Conservation (phyloP, 2,888 invertebrate species). For the Villa cingulata region DNA sequence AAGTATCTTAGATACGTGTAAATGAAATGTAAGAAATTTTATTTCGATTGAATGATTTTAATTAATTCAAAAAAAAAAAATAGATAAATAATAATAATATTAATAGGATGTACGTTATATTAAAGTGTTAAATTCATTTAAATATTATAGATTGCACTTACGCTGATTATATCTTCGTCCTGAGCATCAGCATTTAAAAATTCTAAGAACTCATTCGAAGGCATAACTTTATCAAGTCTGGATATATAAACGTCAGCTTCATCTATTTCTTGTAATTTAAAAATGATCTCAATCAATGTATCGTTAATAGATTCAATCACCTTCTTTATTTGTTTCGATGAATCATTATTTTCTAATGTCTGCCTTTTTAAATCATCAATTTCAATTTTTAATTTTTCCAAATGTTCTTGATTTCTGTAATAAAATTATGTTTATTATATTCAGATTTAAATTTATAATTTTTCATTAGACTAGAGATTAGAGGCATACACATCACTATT, state of each 20-base stretch:
- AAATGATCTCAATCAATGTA: conserved; percentile 33
- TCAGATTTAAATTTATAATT: neutral
- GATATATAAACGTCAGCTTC: conserved; percentile 24
- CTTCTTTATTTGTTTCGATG: conserved; percentile 26
- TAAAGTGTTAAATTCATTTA: no score
- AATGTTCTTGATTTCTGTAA: conserved; percentile 55
- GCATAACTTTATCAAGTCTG: conserved; percentile 21
- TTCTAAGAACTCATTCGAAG: conserved; percentile 24
- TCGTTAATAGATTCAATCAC: conserved; percentile 30
- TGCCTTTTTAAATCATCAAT: conserved; percentile 41
- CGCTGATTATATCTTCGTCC: conserved; percentile 29
- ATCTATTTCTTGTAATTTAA: conserved; percentile 34
- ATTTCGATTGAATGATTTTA: no score
- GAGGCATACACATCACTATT: conserved; percentile 76
- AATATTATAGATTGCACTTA: no score
- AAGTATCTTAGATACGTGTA: no score
- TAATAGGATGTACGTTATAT: no score
- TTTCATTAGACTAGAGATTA: no score
- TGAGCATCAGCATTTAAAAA: conserved; percentile 26
- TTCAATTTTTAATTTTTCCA: conserved; percentile 47
- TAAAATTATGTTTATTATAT: neutral
- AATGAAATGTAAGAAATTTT: no score
- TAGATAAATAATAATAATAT: no score
- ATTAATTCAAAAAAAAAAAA: no score
- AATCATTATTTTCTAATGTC: conserved; percentile 31